Evolutionary conservation across 1,140 invertebrate species (phyloP).

Genomic region (Drosophila nigromelanica): DNA sequence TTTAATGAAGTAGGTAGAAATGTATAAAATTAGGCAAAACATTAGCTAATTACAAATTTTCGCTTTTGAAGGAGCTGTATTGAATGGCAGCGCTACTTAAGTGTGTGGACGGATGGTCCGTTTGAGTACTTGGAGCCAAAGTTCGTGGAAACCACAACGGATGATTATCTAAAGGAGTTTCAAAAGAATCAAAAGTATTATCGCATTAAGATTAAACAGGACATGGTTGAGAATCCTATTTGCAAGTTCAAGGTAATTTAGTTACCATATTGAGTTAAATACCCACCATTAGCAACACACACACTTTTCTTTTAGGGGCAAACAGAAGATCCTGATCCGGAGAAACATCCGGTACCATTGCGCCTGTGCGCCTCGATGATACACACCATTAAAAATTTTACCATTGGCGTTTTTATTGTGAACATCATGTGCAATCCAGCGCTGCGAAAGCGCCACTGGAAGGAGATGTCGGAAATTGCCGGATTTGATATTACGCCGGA

Average conservation of each 20-base stretch:
- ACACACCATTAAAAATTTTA: conserved; percentile 91
- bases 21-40: neutral
- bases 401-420: conserved; percentile 91
- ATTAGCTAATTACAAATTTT: neutral
- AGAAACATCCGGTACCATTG: conserved; percentile 90
- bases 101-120: conserved; percentile 95
- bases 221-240: conserved; percentile 87
- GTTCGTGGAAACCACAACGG: conserved; percentile 89
- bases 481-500: conserved; percentile 93
- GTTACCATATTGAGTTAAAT: neutral
- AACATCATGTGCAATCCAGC: conserved; percentile 94
- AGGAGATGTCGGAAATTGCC: conserved; percentile 93
- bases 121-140: conserved; percentile 92
- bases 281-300: no score
- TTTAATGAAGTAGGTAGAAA: conserved; percentile 85
- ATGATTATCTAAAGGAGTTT: conserved; percentile 90
- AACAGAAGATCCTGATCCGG: conserved; percentile 90
- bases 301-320: conserved; percentile 84
- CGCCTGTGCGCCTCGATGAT: conserved; percentile 89
- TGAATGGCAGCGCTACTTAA: conserved; percentile 92
- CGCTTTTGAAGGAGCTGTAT: conserved; percentile 84
- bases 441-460: conserved; percentile 94
- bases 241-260: conserved; percentile 85
- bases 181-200: conserved; percentile 92
- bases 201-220: conserved; percentile 91